phyloP scores from a whole-genome alignment of 2,888 invertebrate genomes.

The Nipponacmea schrenckii region DNA sequence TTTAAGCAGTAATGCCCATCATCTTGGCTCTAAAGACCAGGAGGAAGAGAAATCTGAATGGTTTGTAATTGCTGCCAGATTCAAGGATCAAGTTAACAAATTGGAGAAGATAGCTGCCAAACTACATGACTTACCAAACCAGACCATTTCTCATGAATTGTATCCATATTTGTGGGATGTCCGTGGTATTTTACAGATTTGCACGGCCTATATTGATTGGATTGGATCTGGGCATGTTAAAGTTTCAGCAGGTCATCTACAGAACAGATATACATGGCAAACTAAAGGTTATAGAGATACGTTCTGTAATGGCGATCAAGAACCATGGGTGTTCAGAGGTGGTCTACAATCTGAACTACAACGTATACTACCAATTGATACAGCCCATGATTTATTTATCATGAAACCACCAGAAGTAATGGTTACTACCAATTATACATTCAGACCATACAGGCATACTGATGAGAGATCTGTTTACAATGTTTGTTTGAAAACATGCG shows the following conservation, averaged over 20 bases:
- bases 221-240: conserved; percentile 71
- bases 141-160: conserved; percentile 87
- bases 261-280: conserved; percentile 74
- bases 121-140: conserved; percentile 63
- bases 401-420: conserved; percentile 85
- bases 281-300: conserved; percentile 96
- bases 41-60: conserved; percentile 76
- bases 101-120: conserved; percentile 53
- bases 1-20: conserved; percentile 87
- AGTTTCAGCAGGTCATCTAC: conserved; percentile 39
- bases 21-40: background rate
- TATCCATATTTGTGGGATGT: conserved; percentile 97
- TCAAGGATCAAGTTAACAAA: conserved; percentile 75
- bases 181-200: conserved; percentile 86
- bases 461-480: conserved; percentile 77
- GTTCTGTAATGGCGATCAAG: conserved; percentile 96
- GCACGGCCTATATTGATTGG: conserved; percentile 93
- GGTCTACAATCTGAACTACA: conserved; percentile 91
- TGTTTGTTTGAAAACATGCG: conserved; percentile 82
- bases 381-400: conserved; percentile 87
- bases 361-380: conserved; percentile 90
- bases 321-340: conserved; percentile 97
- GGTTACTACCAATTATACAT: conserved; percentile 75
- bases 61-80: conserved; percentile 81
- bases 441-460: conserved; percentile 79